These are phyloP conservation scores for Tetranychus cinnabarinus DNA, from an alignment of 1,140 invertebrate genomes.

Conservation along the genomic window DNA sequence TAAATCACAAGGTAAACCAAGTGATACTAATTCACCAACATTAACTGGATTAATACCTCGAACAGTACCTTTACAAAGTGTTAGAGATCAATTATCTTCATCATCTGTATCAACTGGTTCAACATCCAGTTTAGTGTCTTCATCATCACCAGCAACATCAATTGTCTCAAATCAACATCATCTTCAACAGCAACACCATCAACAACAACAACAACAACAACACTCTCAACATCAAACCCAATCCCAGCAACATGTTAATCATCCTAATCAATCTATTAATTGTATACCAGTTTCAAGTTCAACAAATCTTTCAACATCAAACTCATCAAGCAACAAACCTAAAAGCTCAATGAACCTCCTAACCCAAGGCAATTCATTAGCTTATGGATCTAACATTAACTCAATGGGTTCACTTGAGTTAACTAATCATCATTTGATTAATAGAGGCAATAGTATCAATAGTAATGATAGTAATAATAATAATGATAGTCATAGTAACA, in stretches of 20 bases:
- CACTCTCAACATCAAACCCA: not conserved
- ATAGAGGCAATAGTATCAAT: too few relatives aligned
- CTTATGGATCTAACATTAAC: not conserved
- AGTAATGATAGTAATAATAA: too few relatives aligned
- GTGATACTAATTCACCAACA: constrained; percentile 1
- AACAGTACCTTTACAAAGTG: constrained; percentile 10
- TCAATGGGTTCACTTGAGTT: constrained; percentile 1
- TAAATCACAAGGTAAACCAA: not conserved
- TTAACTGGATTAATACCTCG: constrained; percentile 4
- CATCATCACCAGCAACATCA: not conserved
- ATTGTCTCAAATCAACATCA: not conserved
- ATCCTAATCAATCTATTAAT: too few relatives aligned
- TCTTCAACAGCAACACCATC: not conserved
- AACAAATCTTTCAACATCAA: too few relatives aligned
- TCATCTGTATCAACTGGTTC: not conserved
- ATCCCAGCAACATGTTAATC: too few relatives aligned
- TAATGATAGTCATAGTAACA: too few relatives aligned
- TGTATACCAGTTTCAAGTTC: not conserved
- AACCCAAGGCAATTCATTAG: constrained; percentile 2
- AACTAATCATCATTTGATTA: not conserved
- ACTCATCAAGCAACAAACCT: too few relatives aligned
- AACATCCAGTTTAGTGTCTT: not conserved
- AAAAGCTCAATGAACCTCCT: too few relatives aligned
- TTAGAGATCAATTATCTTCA: constrained; percentile 5
- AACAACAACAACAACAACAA: not conserved